Evolutionary conservation across 2,113 vertebrate species (phyloP), one percentile per base, ranked within the genome.

Genomic region (Mus spicilegus): DNA sequence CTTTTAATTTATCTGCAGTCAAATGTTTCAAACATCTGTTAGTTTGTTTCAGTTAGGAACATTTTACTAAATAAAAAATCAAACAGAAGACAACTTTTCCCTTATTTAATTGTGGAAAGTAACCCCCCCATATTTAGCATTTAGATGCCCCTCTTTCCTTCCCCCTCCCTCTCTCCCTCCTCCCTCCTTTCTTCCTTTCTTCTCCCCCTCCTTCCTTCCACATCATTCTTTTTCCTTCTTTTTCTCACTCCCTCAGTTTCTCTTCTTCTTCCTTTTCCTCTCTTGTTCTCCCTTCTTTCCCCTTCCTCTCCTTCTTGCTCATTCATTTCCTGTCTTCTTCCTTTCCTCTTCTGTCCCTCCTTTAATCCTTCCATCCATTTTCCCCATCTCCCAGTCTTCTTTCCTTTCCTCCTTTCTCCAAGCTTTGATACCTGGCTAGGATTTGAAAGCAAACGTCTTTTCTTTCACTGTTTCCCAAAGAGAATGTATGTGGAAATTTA

Each of bases 1-100:
- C 28, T 9, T 77, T 72, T 42, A 54, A 78, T 61, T 51, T 82
- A 76, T 67, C 51, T 96, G 24, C n/a, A 67, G 80, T 96, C 87
- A 75, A 95, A 88, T 67, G 87, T 94, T 95, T 93, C 69, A 94
- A 95, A 81, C 30, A 90, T 89, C 65, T 54, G 94, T 91, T 93
- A 51, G 77, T 78, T 94, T 96, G 46, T 88, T 88, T 33, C 39
- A 51, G 20, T 94, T 69, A 95, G 46, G 94, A 91, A 94, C 22
- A 89, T 77, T 36, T 91, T 93, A 72, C 46, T 26, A 10, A 67
- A 30, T 70, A 84, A 96, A 81, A 46, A 92, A 90, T 69, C 26
- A 72, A 76, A n/a, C 20, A 51, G 39, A 95, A 87, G 65, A 73
- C 24, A 46, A 61, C 22, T 39, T 82, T 73, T 5, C 82, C 22